Conservation (phyloP, 2,113 vertebrate genomes). For the Indicator indicator region DNA sequence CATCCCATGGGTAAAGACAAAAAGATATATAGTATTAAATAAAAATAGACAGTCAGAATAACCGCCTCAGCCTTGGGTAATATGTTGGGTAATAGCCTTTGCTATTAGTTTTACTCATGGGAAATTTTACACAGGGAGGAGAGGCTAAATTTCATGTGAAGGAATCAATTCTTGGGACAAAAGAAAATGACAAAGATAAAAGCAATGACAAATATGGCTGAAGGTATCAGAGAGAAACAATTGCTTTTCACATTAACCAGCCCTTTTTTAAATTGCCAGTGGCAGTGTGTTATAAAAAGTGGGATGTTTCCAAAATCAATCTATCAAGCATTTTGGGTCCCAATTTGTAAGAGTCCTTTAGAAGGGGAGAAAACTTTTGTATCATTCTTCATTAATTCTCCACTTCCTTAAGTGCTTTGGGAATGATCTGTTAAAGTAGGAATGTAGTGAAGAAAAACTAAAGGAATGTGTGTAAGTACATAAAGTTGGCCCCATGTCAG, state of each 20-base stretch:
- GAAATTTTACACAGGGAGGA: constrained; percentile 24
- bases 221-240: constrained; percentile 40
- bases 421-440: constrained; percentile 17
- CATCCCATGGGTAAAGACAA: constrained; percentile 2
- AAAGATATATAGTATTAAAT: constrained; percentile 51
- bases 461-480: neutral
- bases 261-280: neutral
- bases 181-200: constrained; percentile 37
- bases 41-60: constrained; percentile 43
- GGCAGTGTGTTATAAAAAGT: neutral
- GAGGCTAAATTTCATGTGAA: constrained; percentile 17
- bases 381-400: constrained; percentile 21
- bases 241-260: constrained; percentile 27
- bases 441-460: constrained; percentile 11
- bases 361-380: neutral
- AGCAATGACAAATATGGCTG: constrained; percentile 18
- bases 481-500: neutral
- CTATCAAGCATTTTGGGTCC: neutral
- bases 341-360: neutral
- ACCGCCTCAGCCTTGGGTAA: neutral
- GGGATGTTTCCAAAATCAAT: neutral
- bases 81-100: constrained; percentile 23
- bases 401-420: neutral
- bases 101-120: constrained; percentile 31
- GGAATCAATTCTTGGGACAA: constrained; percentile 40